Evolutionary conservation across 1,140 invertebrate species (phyloP), one percentile per base, ranked within the genome.

Genomic region (Drosophila simulans): DNA sequence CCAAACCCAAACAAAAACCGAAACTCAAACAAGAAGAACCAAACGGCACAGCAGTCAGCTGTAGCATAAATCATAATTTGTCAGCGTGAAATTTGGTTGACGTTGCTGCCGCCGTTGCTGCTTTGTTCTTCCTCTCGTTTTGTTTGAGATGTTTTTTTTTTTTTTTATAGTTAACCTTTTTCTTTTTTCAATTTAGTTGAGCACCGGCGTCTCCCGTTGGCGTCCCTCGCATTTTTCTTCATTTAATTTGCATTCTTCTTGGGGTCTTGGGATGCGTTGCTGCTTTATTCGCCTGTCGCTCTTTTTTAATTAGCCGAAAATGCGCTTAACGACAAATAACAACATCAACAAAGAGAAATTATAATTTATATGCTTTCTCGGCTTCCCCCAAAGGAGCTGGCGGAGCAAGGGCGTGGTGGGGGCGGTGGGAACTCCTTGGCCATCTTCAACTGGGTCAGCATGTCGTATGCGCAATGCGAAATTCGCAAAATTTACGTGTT

Each of bases 291-390:
- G 64, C 35, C 52, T 77, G 81, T 83, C 80, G 80, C 80, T 83
- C 77, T 73, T 73, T 85, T 85, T 85, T 85, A 85, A 85, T 85
- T 85, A 85, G 81, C 81, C 81, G 59, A 85, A 83, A 85, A 81
- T 86, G 82, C 82, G 81, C 72, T 85, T 77, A 80, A 84, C 81
- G 84, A 73, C 77, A 73, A 85, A 85, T 77, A 73, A 84, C 80
- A 85, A 69, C 73, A 77, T 77, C 73, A 77, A 77, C 74, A 77
- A 77, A 77, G 73, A 77, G 74, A 77, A 77, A 77, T 77, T 77
- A 77, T 77, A 77, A 77, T 76, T 77, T 77, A 69, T 76, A 76
- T 59, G 73, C 54, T 27, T 37, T 25, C 20, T 27, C 34, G 4
- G 35, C 25, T 49, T 11, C 17, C 25, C 34, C 31, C 37, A 42